Base-by-base conservation (phyloP, 1,140 invertebrate genomes). In the Coenobita brevimanus region DNA sequence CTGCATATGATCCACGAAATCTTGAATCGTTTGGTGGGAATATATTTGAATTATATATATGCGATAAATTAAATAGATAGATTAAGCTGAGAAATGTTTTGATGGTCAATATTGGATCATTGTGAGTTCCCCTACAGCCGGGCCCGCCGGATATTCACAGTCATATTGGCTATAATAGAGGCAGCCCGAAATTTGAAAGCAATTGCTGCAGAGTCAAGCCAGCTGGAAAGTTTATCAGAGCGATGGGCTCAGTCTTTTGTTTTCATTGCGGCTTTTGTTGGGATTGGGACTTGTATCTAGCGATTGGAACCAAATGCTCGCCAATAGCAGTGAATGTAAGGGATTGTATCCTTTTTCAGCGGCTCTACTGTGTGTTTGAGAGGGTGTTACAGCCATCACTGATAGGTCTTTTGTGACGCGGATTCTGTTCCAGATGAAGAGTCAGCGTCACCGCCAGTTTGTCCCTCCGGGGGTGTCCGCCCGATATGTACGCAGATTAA, bases 241-340 rank as follows among this genome's bases (percentile, higher is more conserved):
- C 82, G 82, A 85, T 85, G 71, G 82, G 82, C 75, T 85, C 71
- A 62, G 82, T 33, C 82, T 85, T 85, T 85, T 85, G 82, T 85
- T 85, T 85, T 85, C 82, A 85, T 85, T 85, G 73, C 69, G 43
- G 82, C 82, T 85, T 85, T 85, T 85, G 82, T 85, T 78, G 82
- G 82, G 82, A 85, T 85, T 78, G 82, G 82, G 75, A 64, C 82
- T 76, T 85, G 82, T 85, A 85, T 78, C 82, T 36, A 71, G 82
- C 82, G 82, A 85, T 85, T 85, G 82, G 82, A 85, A 85, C 82
- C 82, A 76, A 76, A 85, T 85, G 71, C 71, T 76, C 82, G 36
- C 71, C 71, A 85, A 62, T 76, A 43, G 50, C 33, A 71, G 41
- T 69, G 64, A 82, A 71, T 69, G 62, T 24, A 67, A 41, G 80